Conservation (phyloP, 2,888 invertebrate genomes). For the Rotaria socialis region DNA sequence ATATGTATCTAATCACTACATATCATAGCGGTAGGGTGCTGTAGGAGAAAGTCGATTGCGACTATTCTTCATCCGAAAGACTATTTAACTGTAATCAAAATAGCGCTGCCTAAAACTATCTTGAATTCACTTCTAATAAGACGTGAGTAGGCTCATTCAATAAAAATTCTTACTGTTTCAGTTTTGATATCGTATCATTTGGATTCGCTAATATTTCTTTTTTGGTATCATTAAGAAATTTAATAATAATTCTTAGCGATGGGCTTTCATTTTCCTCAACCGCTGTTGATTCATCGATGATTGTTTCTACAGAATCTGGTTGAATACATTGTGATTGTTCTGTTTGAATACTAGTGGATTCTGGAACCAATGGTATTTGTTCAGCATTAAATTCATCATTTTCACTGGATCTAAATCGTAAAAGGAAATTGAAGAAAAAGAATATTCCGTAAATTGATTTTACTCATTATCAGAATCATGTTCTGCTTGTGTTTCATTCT, state of each 20-base stretch:
- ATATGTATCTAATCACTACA: no score
- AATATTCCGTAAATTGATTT: not conserved
- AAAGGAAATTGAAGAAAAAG: not conserved
- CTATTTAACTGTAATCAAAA: no score
- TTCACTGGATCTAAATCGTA: not conserved
- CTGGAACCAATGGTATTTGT: not conserved
- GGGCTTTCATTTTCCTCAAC: conserved; percentile 52
- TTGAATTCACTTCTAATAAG: no score
- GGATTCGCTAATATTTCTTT: conserved; percentile 54
- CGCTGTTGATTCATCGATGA: conserved; percentile 52
- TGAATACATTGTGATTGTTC: not conserved
- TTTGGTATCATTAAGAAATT: conserved; percentile 60
- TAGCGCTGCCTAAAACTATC: no score
- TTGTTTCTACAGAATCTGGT: not conserved
- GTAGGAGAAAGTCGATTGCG: no score
- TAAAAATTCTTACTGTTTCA: conserved; percentile 55
- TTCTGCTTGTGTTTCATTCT: not conserved
- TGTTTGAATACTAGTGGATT: not conserved
- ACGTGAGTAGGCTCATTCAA: no score
- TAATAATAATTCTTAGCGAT: conserved; percentile 48
- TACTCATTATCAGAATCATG: conserved; percentile 13
- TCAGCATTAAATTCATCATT: not conserved
- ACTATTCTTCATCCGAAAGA: no score
- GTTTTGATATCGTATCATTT: conserved; percentile 57
- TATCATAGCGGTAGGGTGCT: no score